phyloP scores from a whole-genome alignment of 2,888 invertebrate species.

The Hecatera dysodea region DNA sequence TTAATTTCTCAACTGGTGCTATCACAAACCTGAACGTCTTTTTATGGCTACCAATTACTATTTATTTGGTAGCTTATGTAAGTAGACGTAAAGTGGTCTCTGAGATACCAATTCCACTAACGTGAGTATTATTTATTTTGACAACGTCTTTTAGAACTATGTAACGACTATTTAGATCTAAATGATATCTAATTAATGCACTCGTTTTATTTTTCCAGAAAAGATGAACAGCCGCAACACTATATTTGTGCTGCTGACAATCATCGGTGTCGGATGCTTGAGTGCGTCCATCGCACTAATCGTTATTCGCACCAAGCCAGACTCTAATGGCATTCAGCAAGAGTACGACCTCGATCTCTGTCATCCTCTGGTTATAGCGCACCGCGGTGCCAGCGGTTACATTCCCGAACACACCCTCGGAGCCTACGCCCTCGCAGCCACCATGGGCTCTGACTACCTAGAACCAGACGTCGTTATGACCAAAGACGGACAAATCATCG shows the following conservation, averaged over 20 bases:
- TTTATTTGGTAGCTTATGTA: conserved; percentile 32
- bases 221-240: conserved; percentile 45
- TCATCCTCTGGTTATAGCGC: conserved; percentile 82
- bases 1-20: conserved; percentile 57
- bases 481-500: conserved; percentile 82
- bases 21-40: conserved; percentile 41
- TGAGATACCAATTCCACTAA: neutral
- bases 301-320: conserved; percentile 49
- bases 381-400: conserved; percentile 87
- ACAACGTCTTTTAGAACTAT: neutral
- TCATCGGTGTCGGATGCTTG: conserved; percentile 52
- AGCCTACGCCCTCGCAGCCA: conserved; percentile 84
- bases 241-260: conserved; percentile 34
- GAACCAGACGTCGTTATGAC: conserved; percentile 88
- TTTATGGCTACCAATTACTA: conserved; percentile 44
- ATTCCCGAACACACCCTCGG: conserved; percentile 87
- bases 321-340: conserved; percentile 47
- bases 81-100: conserved; percentile 24
- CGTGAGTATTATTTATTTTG: conserved; percentile 38
- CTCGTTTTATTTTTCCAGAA: conserved; percentile 35
- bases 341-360: conserved; percentile 76
- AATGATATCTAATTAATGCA: neutral
- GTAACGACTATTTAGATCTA: neutral
- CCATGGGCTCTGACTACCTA: conserved; percentile 86
- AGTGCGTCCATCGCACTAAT: conserved; percentile 64